Conservation (phyloP, 2,113 vertebrate genomes). For the Zosterops pallidus region DNA sequence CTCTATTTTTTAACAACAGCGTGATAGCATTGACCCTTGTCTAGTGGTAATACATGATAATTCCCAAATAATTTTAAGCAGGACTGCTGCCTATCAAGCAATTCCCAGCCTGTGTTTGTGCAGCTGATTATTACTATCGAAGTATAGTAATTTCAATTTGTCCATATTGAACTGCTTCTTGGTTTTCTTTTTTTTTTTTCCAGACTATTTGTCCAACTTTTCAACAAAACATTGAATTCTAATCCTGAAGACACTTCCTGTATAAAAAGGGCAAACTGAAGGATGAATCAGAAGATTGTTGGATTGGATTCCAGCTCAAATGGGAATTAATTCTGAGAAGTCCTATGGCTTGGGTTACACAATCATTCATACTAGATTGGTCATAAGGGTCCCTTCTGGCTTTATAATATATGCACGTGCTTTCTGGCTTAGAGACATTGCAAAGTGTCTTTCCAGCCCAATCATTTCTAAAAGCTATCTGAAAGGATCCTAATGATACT, state of each 20-base stretch:
- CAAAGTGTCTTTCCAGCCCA: background rate
- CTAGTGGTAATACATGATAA: background rate
- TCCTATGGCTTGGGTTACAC: background rate
- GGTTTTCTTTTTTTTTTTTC: background rate
- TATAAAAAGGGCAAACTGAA: background rate
- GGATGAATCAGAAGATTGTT: background rate
- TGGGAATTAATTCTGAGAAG: background rate
- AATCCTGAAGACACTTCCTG: constrained; percentile 14
- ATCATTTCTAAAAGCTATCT: background rate
- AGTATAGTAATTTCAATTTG: background rate
- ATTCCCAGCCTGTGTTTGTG: background rate
- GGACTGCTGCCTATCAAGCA: background rate
- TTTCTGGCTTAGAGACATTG: constrained; percentile 43
- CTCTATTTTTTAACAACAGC: background rate
- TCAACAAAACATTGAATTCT: constrained; percentile 57
- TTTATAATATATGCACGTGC: constrained; percentile 52
- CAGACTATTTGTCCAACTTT: constrained; percentile 59
- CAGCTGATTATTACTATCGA: background rate
- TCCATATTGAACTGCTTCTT: background rate
- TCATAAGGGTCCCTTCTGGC: constrained; percentile 9
- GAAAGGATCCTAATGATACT: background rate
- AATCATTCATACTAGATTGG: background rate
- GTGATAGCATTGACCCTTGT: background rate
- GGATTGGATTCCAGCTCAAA: background rate
- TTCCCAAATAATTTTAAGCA: background rate